Conservation (phyloP, 2,113 vertebrate species). For the Crypturellus undulatus region DNA sequence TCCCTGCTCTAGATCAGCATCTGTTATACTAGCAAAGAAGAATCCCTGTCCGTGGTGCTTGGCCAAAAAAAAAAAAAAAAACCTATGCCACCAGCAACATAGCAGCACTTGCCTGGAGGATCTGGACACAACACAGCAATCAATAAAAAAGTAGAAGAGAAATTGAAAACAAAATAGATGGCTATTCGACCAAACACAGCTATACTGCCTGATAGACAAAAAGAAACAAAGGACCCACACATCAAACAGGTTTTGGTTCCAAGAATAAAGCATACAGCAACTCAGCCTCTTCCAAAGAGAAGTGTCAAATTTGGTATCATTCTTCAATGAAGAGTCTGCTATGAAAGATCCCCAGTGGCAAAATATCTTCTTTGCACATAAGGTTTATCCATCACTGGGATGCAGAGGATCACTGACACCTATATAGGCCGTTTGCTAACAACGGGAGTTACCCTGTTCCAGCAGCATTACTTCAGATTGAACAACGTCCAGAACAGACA, state of each 20-base stretch:
- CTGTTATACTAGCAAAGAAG: rapidly evolving
- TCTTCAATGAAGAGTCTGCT: not conserved
- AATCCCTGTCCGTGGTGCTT: slow-evolving; percentile 68
- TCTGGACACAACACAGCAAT: not conserved
- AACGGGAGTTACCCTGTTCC: not conserved
- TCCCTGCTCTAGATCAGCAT: not conserved
- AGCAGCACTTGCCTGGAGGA: not conserved
- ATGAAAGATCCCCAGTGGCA: not conserved
- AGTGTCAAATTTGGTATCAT: not conserved
- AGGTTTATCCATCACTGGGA: rapidly evolving
- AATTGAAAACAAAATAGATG: not conserved
- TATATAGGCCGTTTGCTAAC: not conserved
- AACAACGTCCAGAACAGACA: not conserved
- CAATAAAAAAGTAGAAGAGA: not conserved
- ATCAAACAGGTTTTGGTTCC: not conserved
- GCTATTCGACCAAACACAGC: not conserved
- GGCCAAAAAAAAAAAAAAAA: not conserved
- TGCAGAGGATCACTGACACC: rapidly evolving
- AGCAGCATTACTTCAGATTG: not conserved
- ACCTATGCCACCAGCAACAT: rapidly evolving
- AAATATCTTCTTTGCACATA: not conserved
- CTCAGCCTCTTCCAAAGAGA: not conserved
- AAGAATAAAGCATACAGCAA: not conserved
- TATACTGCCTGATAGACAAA: not conserved
- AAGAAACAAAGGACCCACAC: not conserved